A percentile compares a stretch with the other conserved stretches of the same genome.
phyloP scores from a whole-genome alignment of 2,888 invertebrate species.

The Tridacna gigas region DNA sequence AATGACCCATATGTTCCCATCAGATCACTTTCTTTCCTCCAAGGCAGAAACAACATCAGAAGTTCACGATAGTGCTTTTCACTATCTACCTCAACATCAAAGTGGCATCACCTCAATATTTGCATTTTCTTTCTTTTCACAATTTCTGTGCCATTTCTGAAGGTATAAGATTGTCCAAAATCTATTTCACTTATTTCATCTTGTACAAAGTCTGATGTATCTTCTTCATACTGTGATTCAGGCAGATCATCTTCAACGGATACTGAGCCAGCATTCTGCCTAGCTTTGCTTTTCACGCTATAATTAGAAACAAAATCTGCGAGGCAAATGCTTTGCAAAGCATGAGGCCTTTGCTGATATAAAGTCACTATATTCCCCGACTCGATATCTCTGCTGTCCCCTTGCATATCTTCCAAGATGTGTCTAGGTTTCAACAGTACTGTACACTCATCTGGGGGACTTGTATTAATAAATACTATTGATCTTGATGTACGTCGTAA shows the following conservation, averaged over 20 bases:
- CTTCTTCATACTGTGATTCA: no score
- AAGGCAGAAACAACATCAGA: slow-evolving; percentile 14
- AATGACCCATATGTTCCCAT: not conserved
- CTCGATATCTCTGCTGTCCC: not conserved
- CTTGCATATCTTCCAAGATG: no score
- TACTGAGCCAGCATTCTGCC: no score
- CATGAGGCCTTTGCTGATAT: not conserved
- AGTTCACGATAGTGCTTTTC: slow-evolving; percentile 18
- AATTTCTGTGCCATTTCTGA: not conserved
- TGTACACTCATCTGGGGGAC: not conserved
- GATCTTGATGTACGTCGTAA: slow-evolving; percentile 33
- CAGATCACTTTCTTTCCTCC: not conserved
- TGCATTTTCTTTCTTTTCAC: not conserved
- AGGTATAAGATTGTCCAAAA: not conserved
- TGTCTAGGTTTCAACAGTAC: no score
- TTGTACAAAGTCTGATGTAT: no score
- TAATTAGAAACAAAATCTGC: slow-evolving; percentile 9
- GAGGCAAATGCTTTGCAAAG: not conserved
- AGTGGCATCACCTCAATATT: not conserved
- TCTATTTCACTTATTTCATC: no score
- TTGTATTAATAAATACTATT: slow-evolving; percentile 48
- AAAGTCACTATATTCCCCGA: not conserved
- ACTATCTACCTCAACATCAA: not conserved
- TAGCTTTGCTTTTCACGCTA: not conserved
- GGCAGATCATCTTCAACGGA: no score